A percentile compares a stretch with the other conserved stretches of the same genome.
Conservation (phyloP, 2,888 invertebrate genomes). For the Calliphora vomitoria region DNA sequence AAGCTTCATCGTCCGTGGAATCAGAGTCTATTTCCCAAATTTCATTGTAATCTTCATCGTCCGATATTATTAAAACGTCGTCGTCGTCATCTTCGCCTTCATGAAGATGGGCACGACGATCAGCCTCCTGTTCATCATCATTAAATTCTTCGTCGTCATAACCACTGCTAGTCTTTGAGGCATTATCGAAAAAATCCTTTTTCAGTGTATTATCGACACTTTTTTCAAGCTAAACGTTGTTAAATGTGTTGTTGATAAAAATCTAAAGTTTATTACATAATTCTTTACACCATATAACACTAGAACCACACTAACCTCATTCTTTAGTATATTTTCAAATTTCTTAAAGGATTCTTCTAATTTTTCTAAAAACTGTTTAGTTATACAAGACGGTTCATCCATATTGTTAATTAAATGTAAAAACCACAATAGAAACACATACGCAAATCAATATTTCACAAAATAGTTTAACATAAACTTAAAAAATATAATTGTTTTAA, state of each 20-base stretch:
- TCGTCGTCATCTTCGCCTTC: background rate
- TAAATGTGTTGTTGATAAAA: background rate
- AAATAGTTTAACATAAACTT: background rate
- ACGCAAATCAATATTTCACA: slow-evolving; percentile 10
- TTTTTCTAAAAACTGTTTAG: background rate
- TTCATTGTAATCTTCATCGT: slow-evolving; percentile 43
- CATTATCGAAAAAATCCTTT: slow-evolving; percentile 44
- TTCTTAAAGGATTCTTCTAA: slow-evolving; percentile 3
- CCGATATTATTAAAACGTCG: slow-evolving; percentile 10
- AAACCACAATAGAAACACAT: slow-evolving; percentile 2
- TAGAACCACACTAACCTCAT: background rate
- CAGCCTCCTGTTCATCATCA: slow-evolving; percentile 18
- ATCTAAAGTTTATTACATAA: too few relatives aligned
- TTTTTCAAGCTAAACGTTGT: background rate
- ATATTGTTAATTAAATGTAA: slow-evolving; percentile 7
- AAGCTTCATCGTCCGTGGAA: slow-evolving; percentile 14
- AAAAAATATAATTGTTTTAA: background rate
- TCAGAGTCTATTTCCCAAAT: slow-evolving; percentile 26
- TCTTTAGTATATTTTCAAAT: background rate
- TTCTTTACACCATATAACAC: background rate
- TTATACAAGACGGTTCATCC: background rate
- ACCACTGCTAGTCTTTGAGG: slow-evolving; percentile 57
- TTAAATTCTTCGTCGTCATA: slow-evolving; percentile 56
- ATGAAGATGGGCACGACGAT: background rate
- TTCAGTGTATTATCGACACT: background rate